Evolutionary conservation across 2,797 vertebrate genomes (phyloP).

Genomic region (Podarcis lilfordi): DNA sequence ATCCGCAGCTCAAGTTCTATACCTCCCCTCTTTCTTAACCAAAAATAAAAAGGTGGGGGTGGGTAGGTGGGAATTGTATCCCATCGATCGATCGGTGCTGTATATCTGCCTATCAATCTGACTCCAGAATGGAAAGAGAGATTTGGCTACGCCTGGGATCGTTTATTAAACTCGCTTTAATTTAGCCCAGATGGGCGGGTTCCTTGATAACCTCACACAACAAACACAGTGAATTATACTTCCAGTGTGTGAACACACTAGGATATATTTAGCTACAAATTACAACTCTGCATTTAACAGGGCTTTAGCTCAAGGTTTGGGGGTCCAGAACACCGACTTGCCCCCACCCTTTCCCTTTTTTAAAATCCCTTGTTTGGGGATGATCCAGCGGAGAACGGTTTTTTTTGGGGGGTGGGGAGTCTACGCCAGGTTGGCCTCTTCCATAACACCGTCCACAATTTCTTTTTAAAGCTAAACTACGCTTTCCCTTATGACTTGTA

Average conservation of each 20-base stretch:
- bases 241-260: slow-evolving; percentile 60
- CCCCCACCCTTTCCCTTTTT: not conserved
- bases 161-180: slow-evolving; percentile 73
- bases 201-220: slow-evolving; percentile 70
- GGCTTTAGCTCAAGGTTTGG: slow-evolving; percentile 43
- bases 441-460: not conserved
- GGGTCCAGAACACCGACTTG: not conserved
- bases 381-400: not conserved
- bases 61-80: too few species aligned
- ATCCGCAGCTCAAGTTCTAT: not conserved
- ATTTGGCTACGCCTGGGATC: slow-evolving; percentile 53
- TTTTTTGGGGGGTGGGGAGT: not conserved
- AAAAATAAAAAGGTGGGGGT: not conserved
- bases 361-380: not conserved
- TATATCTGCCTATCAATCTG: not conserved
- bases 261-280: slow-evolving; percentile 70
- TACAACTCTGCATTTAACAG: slow-evolving; percentile 60
- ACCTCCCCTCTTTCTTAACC: not conserved
- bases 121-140: slow-evolving; percentile 41
- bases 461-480: not conserved
- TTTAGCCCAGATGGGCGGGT: slow-evolving; percentile 77
- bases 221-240: slow-evolving; percentile 59
- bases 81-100: too few species aligned
- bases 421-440: not conserved
- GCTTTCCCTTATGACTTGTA: not conserved